Conservation (phyloP, 1,140 invertebrate genomes). For the Apocrypta bakeri region DNA sequence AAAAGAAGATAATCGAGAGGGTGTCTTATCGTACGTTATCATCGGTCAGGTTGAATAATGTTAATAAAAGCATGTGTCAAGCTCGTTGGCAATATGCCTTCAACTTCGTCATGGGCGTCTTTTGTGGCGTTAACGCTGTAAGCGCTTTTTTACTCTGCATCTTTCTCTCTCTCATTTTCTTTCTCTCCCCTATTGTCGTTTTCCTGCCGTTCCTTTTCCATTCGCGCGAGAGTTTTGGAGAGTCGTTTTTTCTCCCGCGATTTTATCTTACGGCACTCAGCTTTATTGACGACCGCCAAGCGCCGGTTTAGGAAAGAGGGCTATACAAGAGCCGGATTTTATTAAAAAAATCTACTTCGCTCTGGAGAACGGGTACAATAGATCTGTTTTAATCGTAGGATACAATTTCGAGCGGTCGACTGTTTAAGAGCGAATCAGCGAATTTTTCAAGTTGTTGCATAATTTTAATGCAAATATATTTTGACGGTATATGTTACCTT, state of each 20-base stretch:
- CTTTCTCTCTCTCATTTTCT: neutral
- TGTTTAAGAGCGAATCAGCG: neutral
- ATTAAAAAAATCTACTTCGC: neutral
- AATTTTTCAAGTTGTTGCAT: neutral
- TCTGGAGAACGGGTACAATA: neutral
- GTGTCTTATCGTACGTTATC: conserved; percentile 26
- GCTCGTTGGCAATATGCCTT: neutral
- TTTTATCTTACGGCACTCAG: neutral
- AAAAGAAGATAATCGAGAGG: neutral
- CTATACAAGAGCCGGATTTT: neutral
- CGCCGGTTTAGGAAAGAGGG: neutral
- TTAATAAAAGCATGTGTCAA: conserved; percentile 2
- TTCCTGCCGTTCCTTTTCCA: neutral
- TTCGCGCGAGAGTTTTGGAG: neutral
- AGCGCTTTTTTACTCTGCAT: too few species aligned
- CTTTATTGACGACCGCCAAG: neutral
- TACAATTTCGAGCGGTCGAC: neutral
- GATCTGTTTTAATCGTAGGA: neutral
- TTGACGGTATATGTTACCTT: neutral
- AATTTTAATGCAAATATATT: neutral
- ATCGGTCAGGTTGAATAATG: conserved; percentile 37
- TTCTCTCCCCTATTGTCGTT: neutral
- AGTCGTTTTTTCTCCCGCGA: neutral
- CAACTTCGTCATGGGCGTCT: neutral
- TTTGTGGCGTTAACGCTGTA: conserved; percentile 4